Evolutionary conservation across 2,888 invertebrate species (phyloP).

Genomic region (Hetaerina titia): DNA sequence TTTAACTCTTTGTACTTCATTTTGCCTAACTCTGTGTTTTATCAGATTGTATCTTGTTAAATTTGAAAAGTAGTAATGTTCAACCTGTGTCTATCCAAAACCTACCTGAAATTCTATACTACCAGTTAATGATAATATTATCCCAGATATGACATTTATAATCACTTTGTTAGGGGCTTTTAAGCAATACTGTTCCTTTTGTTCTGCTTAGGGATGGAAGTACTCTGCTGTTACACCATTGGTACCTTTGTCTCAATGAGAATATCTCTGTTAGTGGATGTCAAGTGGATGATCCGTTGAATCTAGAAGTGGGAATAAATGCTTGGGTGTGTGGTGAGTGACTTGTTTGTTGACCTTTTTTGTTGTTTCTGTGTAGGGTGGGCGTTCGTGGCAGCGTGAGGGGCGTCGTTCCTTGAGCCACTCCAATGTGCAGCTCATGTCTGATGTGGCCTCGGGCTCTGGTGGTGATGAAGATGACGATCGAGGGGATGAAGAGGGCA

Average conservation of each 20-base stretch:
- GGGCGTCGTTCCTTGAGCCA: slow-evolving; percentile 46
- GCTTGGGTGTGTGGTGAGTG: no score
- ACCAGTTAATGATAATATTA: background rate
- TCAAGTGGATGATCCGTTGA: background rate
- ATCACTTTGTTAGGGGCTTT: no score
- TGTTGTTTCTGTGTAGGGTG: background rate
- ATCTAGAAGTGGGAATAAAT: background rate
- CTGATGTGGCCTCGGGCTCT: slow-evolving; percentile 40
- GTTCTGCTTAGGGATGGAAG: background rate
- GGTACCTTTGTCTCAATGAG: background rate
- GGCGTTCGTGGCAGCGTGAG: slow-evolving; percentile 46
- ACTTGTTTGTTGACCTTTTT: no score
- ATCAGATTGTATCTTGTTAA: no score
- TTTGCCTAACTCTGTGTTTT: no score
- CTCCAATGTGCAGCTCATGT: slow-evolving; percentile 58
- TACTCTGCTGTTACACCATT: background rate
- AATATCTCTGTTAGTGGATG: background rate
- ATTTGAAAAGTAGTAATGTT: background rate
- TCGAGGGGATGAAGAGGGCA: background rate
- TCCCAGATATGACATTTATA: no score
- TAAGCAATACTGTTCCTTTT: background rate
- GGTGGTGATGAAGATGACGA: slow-evolving; percentile 40
- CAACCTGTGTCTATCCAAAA: background rate
- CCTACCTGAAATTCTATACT: background rate
- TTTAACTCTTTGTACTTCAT: no score